Base-by-base conservation (phyloP, 92 coral and sea anemone genomes). In the Pocillopora meandrina region DNA sequence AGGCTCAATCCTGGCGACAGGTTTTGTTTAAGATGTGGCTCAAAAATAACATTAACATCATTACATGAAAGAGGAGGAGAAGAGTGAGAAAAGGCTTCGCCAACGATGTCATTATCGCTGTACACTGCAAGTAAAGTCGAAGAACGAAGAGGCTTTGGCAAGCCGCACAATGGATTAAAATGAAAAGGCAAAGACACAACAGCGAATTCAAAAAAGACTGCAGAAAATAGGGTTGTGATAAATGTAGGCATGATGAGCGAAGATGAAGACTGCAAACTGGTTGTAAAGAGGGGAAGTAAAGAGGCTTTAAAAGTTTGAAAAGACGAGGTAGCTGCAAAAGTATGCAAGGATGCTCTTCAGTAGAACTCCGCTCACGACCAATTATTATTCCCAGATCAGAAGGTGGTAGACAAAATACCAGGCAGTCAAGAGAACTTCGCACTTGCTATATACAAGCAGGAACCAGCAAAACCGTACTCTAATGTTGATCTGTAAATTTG, bases 341-440 rank as follows among this genome's bases (percentile, higher is more conserved):
- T 87, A 35, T 56, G 63, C 33, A 26, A 16, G 26, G 91, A 17
- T 23, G 91, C 85, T 71, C 73, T 88, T 26, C 15, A 88, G 26
- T 83, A 68, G 62, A 88, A 76, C 58, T 75, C 83, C 61, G 88
- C 82, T 60, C 88, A 68, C 33, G 78, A 77, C 47, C 83, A 77
- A 36, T 85, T 68, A 77, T 85, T 87, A 12, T 87, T 82, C 65
- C 91, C 91, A 69, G 91, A 83, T 82, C 91, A 74, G 64, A 87
- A 87, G 74, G 52, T 57, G 47, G 82, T 87, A 11, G 75, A 21
- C 42, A 82, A 87, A 74, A 77, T 87, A 82, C 90, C 87, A 23
- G 83, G 83, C 71, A 72, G 87, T 82, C 33, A 80, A 34, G 76
- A 72, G 23, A 35, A 87, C 66, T 87, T 87, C 76, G 16, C 87